phyloP scores from a whole-genome alignment of 2,888 invertebrate genomes.

The Eupithecia exiguata region DNA sequence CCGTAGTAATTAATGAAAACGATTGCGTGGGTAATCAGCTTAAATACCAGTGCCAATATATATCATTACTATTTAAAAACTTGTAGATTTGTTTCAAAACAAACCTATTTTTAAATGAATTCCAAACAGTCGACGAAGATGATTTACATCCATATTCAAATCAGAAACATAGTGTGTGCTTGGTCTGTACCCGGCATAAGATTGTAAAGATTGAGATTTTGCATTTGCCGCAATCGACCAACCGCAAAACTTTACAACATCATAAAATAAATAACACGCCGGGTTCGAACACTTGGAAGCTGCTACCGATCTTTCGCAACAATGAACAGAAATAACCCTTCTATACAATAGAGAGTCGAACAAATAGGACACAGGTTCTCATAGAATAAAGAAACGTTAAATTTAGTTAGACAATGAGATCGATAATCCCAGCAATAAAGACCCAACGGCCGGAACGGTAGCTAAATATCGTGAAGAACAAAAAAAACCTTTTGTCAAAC shows the following conservation, averaged over 20 bases:
- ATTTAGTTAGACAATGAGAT: slow-evolving; percentile 76
- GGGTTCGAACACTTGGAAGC: slow-evolving; percentile 33
- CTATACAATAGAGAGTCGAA: slow-evolving; percentile 36
- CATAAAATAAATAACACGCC: slow-evolving; percentile 52
- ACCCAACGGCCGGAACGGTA: slow-evolving; percentile 78
- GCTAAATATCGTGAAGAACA: slow-evolving; percentile 77
- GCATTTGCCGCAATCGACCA: slow-evolving; percentile 1
- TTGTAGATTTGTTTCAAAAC: background rate
- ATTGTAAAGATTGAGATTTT: slow-evolving; percentile 1
- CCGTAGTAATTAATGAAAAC: background rate
- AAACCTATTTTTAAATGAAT: background rate
- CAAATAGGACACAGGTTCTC: slow-evolving; percentile 60
- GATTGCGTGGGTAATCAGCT: background rate
- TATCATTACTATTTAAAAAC: background rate
- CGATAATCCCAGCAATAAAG: slow-evolving; percentile 77
- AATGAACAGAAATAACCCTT: slow-evolving; percentile 37
- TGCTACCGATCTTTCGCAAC: slow-evolving; percentile 49
- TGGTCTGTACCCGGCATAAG: too few relatives aligned
- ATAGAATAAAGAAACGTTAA: slow-evolving; percentile 73
- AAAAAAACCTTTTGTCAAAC: slow-evolving; percentile 65
- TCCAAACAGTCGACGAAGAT: background rate
- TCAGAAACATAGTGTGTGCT: background rate
- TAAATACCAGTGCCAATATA: background rate
- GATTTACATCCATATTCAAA: background rate
- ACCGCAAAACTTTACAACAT: slow-evolving; percentile 60